These are phyloP conservation scores for Perodicticus potto DNA, from an alignment of 2,797 vertebrate genomes.

Conservation along the genomic window DNA sequence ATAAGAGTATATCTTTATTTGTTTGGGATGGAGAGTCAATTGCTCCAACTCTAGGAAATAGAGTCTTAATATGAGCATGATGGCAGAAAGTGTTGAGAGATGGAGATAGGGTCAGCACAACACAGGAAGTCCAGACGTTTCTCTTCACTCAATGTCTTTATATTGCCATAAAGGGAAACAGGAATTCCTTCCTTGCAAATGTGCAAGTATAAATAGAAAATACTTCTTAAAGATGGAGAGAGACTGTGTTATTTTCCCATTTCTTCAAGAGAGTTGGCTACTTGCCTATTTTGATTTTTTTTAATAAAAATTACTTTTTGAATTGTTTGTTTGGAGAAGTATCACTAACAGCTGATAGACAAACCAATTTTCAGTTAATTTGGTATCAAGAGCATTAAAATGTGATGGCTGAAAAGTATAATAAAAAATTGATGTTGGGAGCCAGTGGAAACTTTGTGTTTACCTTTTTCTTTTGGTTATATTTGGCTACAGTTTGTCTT, in stretches of 20 bases:
- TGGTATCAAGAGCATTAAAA: slow-evolving; percentile 42
- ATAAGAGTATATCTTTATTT: not conserved
- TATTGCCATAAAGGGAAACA: not conserved
- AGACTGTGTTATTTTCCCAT: not conserved
- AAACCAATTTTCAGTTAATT: slow-evolving; percentile 18
- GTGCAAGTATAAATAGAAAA: not conserved
- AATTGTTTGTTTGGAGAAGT: slow-evolving; percentile 10
- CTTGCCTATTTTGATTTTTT: not conserved
- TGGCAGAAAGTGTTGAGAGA: slow-evolving; percentile 1
- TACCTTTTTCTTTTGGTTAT: not conserved
- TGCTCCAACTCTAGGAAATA: not conserved
- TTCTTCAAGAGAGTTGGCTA: not conserved
- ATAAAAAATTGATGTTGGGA: not conserved
- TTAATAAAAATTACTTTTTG: not conserved
- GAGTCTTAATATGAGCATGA: not conserved
- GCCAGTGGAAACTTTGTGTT: not conserved
- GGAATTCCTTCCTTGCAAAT: not conserved
- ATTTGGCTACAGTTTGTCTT: not conserved
- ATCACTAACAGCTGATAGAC: not conserved
- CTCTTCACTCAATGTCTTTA: not conserved
- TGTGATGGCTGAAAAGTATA: not conserved
- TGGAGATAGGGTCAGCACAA: not conserved
- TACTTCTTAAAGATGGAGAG: not conserved
- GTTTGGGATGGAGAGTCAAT: not conserved
- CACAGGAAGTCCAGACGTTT: not conserved